Evolutionary conservation across 2,797 vertebrate genomes (phyloP).

Genomic region (Eulemur albifrons): DNA sequence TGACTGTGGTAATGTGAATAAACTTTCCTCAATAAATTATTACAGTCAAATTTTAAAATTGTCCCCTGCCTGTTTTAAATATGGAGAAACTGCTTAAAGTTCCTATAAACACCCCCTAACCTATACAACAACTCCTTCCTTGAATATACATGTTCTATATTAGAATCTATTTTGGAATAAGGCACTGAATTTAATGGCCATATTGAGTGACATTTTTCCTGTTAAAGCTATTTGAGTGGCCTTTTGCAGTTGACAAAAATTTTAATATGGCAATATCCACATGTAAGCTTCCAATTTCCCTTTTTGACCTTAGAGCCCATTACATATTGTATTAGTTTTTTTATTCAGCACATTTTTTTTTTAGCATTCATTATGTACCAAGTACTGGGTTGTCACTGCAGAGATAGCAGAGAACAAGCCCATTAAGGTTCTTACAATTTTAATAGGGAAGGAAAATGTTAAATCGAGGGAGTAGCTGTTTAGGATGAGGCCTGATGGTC

Average conservation of each 20-base stretch:
- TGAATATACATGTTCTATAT: background rate
- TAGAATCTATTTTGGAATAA: background rate
- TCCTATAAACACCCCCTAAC: background rate
- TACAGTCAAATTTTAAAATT: background rate
- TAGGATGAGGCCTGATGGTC: background rate
- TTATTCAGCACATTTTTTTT: background rate
- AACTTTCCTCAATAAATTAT: background rate
- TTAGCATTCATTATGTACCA: background rate
- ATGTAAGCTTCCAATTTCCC: background rate
- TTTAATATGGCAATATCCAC: background rate
- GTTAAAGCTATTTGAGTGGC: background rate
- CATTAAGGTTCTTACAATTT: background rate
- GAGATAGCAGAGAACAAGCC: background rate
- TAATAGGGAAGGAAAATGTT: background rate
- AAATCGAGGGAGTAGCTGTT: background rate
- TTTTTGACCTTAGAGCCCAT: background rate
- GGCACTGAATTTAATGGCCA: background rate
- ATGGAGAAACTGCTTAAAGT: background rate
- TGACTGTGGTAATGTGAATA: background rate
- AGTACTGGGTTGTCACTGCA: background rate
- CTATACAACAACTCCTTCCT: background rate
- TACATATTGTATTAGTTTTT: background rate
- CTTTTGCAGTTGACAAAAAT: background rate
- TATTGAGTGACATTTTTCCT: background rate
- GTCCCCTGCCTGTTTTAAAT: background rate